Base-by-base conservation (phyloP, 2,888 invertebrate species). In the Rhagium mordax region DNA sequence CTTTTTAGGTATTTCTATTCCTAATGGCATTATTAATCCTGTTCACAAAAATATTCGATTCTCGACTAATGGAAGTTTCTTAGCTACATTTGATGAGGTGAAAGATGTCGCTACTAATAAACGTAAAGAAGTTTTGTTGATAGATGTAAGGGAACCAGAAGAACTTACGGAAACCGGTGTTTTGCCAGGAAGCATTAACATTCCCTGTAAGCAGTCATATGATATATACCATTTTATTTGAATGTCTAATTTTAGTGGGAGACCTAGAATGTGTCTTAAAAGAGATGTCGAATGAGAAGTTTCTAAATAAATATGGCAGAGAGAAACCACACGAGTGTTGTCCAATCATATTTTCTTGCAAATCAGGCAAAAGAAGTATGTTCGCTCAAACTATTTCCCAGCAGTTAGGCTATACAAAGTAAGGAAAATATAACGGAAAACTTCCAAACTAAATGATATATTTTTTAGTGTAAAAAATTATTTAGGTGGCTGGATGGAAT, bases 141-240 rank as follows among this genome's bases (percentile, higher is more conserved):
- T 96, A 75, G 95, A 95, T 88, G 94, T 95, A 0, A 91, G 95
- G 75, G 94, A 94, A 84, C 93, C 93, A 48, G 87, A 89, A 10
- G 95, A 95, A 87, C 86, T 95, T 6, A 86, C 89, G 73, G 92
- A 93, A 83, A 91, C 91, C 77, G 94, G 95, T 2, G 88, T 89
- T 81, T 91, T 95, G 74, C 94, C 94, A 33, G 91, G 91, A 67
- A 94, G 94, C 83, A 90, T 94, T 66, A 94, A 94, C 82, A 94
- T 95, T 85, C 94, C 94, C 79, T 89, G 94, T 92, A 89, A 90
- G 53, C 74, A 27, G 10, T 3, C 6, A 15, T 15, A n/a, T 33
- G 10, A 15, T 64, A 6, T 21, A 3, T 13, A 20, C 21, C n/a
- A 61, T 57, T 51, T 60, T 8, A 24, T 2, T 48, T 69, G 13